Evolutionary conservation across 2,888 invertebrate genomes (phyloP).

Genomic region (Sthenelais limicola): DNA sequence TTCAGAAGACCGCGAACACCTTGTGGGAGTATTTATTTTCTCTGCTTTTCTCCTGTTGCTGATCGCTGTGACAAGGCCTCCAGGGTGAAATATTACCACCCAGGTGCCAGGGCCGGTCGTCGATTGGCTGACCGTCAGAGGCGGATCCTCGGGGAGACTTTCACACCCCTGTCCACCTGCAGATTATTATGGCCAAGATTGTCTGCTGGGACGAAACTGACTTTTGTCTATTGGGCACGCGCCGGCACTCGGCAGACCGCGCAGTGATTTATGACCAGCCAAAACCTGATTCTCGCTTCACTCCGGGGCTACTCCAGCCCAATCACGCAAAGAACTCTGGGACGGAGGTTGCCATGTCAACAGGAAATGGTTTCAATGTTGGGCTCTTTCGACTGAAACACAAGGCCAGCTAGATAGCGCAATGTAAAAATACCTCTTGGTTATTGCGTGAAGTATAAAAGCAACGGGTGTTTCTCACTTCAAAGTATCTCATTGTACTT

Average conservation of each 20-base stretch:
- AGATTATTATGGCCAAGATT: slow-evolving; percentile 22
- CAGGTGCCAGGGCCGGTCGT: neutral
- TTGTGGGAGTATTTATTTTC: slow-evolving; percentile 17
- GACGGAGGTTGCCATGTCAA: slow-evolving; percentile 30
- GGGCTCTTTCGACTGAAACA: too few species aligned
- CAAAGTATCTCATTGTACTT: too few species aligned
- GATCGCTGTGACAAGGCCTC: slow-evolving; percentile 26
- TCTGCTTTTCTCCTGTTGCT: slow-evolving; percentile 8
- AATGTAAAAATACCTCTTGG: too few species aligned
- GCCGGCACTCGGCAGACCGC: neutral
- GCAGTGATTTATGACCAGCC: slow-evolving; percentile 10
- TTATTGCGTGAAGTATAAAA: too few species aligned
- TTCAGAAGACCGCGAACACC: too few species aligned
- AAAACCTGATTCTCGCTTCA: slow-evolving; percentile 24
- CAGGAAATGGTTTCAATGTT: slow-evolving; percentile 15
- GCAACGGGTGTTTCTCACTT: too few species aligned
- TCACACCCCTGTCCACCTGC: slow-evolving; percentile 37
- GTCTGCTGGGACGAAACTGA: slow-evolving; percentile 11
- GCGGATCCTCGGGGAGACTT: slow-evolving; percentile 13
- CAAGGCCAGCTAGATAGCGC: too few species aligned
- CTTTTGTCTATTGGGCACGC: neutral
- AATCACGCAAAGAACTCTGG: slow-evolving; percentile 1
- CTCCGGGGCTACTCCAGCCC: slow-evolving; percentile 14
- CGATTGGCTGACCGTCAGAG: neutral
- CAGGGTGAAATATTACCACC: neutral